Evolutionary conservation across 2,888 invertebrate species (phyloP).

Genomic region (Drosophila aldrichi): DNA sequence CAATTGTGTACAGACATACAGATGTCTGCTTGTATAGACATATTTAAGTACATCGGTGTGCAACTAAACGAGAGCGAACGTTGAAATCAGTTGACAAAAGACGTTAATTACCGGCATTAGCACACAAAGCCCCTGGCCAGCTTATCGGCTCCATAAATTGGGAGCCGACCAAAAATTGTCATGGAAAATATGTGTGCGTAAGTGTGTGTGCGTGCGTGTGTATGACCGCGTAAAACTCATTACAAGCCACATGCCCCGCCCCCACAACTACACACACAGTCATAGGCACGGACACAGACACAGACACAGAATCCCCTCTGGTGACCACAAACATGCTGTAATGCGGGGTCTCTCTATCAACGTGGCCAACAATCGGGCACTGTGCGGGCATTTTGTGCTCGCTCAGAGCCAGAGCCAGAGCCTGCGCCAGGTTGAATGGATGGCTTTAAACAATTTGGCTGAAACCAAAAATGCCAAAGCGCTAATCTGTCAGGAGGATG

Average conservation of each 20-base stretch:
- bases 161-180: conserved; percentile 46
- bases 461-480: conserved; percentile 62
- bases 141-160: conserved; percentile 70
- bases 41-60: conserved; percentile 4
- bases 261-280: background rate
- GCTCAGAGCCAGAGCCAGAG: background rate
- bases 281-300: background rate
- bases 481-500: conserved; percentile 62
- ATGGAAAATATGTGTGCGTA: conserved; percentile 45
- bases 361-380: conserved; percentile 3
- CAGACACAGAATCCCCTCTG: conserved; percentile 6
- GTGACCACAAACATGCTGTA: conserved; percentile 74
- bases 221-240: conserved; percentile 70
- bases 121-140: conserved; percentile 35
- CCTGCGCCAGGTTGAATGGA: background rate
- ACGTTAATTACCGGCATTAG: conserved; percentile 76
- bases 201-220: conserved; percentile 36
- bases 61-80: conserved; percentile 8
- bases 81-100: conserved; percentile 69
- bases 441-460: conserved; percentile 40
- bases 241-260: conserved; percentile 61
- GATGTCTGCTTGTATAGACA: background rate
- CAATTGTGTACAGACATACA: background rate
- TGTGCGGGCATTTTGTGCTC: conserved; percentile 19
- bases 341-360: conserved; percentile 55